A percentile compares a stretch with the other conserved stretches of the same genome.
These are phyloP conservation scores for Psittacula echo DNA, from an alignment of 2,797 vertebrate species.

Conservation along the genomic window DNA sequence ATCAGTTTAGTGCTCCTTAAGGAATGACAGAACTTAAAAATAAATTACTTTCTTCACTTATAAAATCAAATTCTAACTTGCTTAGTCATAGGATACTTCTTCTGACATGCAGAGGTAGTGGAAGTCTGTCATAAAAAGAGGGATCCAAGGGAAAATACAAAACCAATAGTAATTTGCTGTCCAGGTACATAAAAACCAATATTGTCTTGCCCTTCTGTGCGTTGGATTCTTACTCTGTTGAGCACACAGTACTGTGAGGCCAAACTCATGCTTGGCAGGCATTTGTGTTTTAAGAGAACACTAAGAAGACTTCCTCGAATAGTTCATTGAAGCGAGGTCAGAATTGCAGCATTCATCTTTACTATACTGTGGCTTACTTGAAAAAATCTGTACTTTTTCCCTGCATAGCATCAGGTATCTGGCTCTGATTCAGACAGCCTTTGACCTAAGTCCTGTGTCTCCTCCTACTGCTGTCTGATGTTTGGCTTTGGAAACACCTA, in stretches of 20 bases:
- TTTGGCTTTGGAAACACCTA: not conserved
- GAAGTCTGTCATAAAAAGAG: conserved; percentile 30
- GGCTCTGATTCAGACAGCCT: not conserved
- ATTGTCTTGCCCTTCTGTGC: not conserved
- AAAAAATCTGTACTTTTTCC: not conserved
- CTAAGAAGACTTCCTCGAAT: not conserved
- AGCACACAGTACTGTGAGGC: not conserved
- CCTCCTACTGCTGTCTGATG: not conserved
- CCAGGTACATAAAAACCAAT: not conserved
- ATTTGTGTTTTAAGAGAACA: not conserved
- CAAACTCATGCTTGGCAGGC: not conserved
- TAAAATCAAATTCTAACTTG: conserved; percentile 58
- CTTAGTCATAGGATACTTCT: conserved; percentile 49
- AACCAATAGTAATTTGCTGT: not conserved
- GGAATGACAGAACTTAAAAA: conserved; percentile 53
- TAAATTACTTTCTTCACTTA: conserved; percentile 56
- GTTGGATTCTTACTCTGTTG: not conserved
- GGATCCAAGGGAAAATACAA: not conserved
- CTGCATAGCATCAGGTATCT: not conserved
- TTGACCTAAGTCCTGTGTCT: not conserved
- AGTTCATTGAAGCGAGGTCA: not conserved
- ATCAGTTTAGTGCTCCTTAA: conserved; percentile 70
- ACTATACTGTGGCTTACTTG: not conserved
- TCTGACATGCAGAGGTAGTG: conserved; percentile 52
- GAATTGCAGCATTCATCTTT: not conserved